Conservation (phyloP, 2,888 invertebrate species). For the Limnephilus auricula region DNA sequence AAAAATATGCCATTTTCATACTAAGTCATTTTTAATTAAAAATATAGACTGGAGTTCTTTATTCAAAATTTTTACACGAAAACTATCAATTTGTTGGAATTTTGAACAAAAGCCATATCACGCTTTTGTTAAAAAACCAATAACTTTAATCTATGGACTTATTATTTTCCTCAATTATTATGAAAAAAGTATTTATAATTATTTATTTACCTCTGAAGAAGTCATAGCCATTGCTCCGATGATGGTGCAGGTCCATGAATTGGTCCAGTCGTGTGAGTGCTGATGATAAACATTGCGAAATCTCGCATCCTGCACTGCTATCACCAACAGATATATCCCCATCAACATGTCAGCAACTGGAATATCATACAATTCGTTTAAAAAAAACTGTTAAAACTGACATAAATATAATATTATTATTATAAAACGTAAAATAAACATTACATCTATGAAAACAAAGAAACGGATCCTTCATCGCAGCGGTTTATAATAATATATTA, state of each 20-base stretch:
- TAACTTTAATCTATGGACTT: too few relatives aligned
- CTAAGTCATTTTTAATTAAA: too few relatives aligned
- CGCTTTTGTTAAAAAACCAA: too few relatives aligned
- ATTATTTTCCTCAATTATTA: too few relatives aligned
- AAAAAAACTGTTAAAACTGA: background rate
- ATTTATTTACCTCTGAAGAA: slow-evolving; percentile 79
- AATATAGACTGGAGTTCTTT: too few relatives aligned
- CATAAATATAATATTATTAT: background rate
- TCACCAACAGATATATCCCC: slow-evolving; percentile 82
- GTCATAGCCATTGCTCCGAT: slow-evolving; percentile 82
- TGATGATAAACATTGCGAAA: slow-evolving; percentile 79
- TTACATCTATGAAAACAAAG: too few relatives aligned
- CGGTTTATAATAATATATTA: background rate
- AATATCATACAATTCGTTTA: slow-evolving; percentile 66
- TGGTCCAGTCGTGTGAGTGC: slow-evolving; percentile 80
- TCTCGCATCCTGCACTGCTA: slow-evolving; percentile 79
- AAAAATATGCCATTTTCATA: too few relatives aligned
- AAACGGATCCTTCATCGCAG: background rate
- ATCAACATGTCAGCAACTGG: slow-evolving; percentile 82
- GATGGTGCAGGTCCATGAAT: slow-evolving; percentile 81
- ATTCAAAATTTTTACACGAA: too few relatives aligned
- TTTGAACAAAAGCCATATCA: too few relatives aligned
- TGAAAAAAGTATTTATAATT: too few relatives aligned
- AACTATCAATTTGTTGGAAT: too few relatives aligned
- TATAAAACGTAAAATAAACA: background rate